Evolutionary conservation across 2,888 invertebrate species (phyloP).

Genomic region (Volucella inflata): DNA sequence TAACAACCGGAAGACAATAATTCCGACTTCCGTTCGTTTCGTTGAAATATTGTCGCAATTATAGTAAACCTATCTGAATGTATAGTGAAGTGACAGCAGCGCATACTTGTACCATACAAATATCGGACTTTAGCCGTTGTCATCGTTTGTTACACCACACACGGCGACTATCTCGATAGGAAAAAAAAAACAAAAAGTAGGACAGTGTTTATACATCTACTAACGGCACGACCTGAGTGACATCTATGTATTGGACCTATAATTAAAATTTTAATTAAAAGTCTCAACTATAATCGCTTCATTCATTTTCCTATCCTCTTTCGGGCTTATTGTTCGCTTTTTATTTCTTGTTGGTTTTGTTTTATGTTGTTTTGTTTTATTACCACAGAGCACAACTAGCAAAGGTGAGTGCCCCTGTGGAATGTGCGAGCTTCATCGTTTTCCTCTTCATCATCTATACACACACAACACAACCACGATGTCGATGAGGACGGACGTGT

Average conservation of each 20-base stretch:
- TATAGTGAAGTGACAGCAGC: neutral
- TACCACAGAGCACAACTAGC: conserved; percentile 55
- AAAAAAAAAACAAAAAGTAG: conserved; percentile 63
- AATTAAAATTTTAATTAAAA: conserved; percentile 73
- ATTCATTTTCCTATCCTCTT: conserved; percentile 45
- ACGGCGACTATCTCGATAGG: conserved; percentile 23
- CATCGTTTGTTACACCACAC: conserved; percentile 7
- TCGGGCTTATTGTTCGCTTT: conserved; percentile 29
- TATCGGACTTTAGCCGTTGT: conserved; percentile 15
- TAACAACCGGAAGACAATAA: conserved; percentile 68
- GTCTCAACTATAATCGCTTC: conserved; percentile 58
- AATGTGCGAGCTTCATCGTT: conserved; percentile 72
- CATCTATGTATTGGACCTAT: conserved; percentile 68
- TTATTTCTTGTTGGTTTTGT: conserved; percentile 12
- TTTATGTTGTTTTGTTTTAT: conserved; percentile 50
- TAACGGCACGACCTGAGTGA: conserved; percentile 64
- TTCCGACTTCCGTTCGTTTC: conserved; percentile 65
- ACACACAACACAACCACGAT: conserved; percentile 29
- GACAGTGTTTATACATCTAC: conserved; percentile 61
- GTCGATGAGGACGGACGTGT: neutral
- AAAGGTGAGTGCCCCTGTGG: conserved; percentile 75
- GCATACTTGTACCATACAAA: conserved; percentile 14
- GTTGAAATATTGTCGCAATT: conserved; percentile 31
- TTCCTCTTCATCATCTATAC: conserved; percentile 48
- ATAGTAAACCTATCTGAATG: neutral